Evolutionary conservation across 2,888 invertebrate genomes (phyloP), one percentile per base, ranked within the genome.

Genomic region (Phortica okadai): DNA sequence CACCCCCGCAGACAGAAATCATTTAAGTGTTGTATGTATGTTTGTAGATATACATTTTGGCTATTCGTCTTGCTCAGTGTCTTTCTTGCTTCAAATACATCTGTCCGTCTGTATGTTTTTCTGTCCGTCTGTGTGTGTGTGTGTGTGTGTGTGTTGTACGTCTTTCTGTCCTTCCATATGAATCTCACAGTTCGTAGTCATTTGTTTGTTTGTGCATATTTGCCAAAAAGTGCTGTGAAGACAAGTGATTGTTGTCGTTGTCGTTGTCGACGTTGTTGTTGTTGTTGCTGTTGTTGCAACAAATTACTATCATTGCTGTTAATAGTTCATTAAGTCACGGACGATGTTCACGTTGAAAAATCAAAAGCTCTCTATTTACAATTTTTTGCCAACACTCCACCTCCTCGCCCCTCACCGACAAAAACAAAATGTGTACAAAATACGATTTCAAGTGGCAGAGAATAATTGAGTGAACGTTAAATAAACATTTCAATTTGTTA

Each of bases 271-370:
- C 45, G 41, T n/a, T 62, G 74, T 69, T 72, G 74, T 62, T 74
- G 81, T 78, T 78, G 81, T 59, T 72, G 74, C 58, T 74, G 81
- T 78, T 78, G 81, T 82, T 79, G 82, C 85, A 87, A 85, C 85
- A 85, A 85, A 85, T 85, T 87, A 86, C 85, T 84, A 85, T 85
- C 85, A 85, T 85, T 85, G 85, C 85, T 86, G 87, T 85, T 85
- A 85, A 85, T 85, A 87, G 85, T 86, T 86, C 85, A 86, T 86
- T 86, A 86, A 86, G 85, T 87, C 85, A 86, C 87, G 85, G 85
- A 86, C 83, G 80, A 56, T 33, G 81, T 69, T 69, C 69, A 56
- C 58, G 59, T 73, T 42, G n/a, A 73, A 44, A 44, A n/a, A 64
- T 16, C 44, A 69, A 45, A 10, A 25, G 45, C 16, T 8, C 66